Evolutionary conservation across 2,113 vertebrate species (phyloP), one percentile per base, ranked within the genome.

Genomic region (Porphyrio hochstetteri): DNA sequence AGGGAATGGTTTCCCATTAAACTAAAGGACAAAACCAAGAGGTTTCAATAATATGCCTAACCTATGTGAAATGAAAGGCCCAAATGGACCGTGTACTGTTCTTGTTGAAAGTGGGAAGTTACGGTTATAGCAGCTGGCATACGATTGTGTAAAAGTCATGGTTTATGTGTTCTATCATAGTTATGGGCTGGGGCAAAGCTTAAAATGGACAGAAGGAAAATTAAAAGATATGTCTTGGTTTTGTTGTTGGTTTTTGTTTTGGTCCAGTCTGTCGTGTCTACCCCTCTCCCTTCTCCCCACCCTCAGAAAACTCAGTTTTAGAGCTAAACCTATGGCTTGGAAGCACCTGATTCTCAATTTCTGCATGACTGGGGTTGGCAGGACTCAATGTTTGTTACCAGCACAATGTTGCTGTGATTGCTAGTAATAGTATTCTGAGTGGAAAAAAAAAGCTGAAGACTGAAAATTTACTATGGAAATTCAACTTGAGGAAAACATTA

Each of bases 61-160:
- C 20, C 14, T n/a, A 9, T 7, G 53, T 38, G 59, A 71, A 93
- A 70, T 3, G 9, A 69, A 19, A 6, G 36, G 55, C 23, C 50
- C 40, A 31, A 61, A 23, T 5, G 63, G n/a, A 31, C 13, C 11
- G 16, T 2, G 55, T 42, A 12, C 52, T 53, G 16, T 5, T 52
- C 53, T 38, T 42, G 17, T n/a, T 60, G 42, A 56, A 69, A 57
- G 10, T 2, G 19, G 27, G 40, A 44, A 80, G 40, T 36, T 52
- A 55, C 1, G 1, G 36, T 64, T 46, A 24, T 3, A 74, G 48
- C n/a, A 46, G 40, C 6, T 68, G 86, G 68, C 29, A 40, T 2
- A 10, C 0, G 11, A 28, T 4, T 42, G n/a, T 9, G 7, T 48
- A 56, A 74, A 52, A 64, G 31, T 33, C 0, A 0, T 18, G 59